These are phyloP conservation scores for Druceiella hillmani DNA, from an alignment of 2,888 invertebrate genomes.

Conservation along the genomic window DNA sequence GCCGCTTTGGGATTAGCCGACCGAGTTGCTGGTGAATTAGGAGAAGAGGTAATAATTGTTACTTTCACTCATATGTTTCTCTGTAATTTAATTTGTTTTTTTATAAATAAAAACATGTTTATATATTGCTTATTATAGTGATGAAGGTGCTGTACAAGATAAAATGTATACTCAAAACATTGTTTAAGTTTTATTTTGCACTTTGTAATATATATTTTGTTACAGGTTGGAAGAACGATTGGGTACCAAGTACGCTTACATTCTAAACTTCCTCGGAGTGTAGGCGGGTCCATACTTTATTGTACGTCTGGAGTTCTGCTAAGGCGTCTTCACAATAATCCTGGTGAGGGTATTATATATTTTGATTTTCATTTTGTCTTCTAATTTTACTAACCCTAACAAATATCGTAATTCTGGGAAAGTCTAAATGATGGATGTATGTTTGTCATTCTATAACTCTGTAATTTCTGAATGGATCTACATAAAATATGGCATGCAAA, in stretches of 20 bases:
- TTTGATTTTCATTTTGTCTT: no score
- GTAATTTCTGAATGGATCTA: no score
- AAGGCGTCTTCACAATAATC: constrained; percentile 37
- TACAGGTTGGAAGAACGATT: constrained; percentile 55
- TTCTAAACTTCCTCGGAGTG: constrained; percentile 43
- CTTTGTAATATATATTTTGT: constrained; percentile 14
- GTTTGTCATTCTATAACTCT: no score
- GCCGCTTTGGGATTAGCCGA: constrained; percentile 64
- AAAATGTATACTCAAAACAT: no score
- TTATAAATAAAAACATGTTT: constrained; percentile 1
- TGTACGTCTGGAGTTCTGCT: constrained; percentile 64
- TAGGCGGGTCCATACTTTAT: constrained; percentile 57
- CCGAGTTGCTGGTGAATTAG: constrained; percentile 57
- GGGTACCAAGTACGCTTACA: constrained; percentile 63
- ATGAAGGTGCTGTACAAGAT: no score
- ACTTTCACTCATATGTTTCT: not conserved
- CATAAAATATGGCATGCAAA: no score
- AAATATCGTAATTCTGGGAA: no score
- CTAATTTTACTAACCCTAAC: no score
- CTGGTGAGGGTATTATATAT: constrained; percentile 29
- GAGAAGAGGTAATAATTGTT: constrained; percentile 45
- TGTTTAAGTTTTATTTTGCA: not conserved
- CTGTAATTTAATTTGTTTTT: not conserved
- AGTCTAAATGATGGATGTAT: no score
- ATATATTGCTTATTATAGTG: not conserved